Evolutionary conservation across 2,888 invertebrate genomes (phyloP).

Genomic region (Tuta absoluta): DNA sequence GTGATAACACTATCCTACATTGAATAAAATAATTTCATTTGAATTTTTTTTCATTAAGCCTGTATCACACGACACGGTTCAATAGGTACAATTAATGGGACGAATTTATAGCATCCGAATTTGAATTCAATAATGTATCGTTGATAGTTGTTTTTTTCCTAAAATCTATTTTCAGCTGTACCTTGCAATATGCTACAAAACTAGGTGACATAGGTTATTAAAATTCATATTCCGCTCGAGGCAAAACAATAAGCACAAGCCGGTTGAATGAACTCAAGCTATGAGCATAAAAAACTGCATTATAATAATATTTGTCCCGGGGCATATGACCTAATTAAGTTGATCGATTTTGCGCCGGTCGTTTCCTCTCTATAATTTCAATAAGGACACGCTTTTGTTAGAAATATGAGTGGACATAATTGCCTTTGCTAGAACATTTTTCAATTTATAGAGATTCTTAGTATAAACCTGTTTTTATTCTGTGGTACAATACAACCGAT

Average conservation of each 20-base stretch:
- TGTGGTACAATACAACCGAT: too few relatives aligned
- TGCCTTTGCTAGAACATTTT: too few relatives aligned
- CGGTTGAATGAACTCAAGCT: neutral
- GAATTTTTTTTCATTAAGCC: too few relatives aligned
- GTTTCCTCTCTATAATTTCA: neutral
- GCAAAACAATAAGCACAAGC: neutral
- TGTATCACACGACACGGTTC: too few relatives aligned
- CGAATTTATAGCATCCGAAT: too few relatives aligned
- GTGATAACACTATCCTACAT: too few relatives aligned
- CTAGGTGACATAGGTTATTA: neutral
- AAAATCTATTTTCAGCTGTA: neutral
- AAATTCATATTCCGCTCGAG: constrained; percentile 2
- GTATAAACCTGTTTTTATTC: too few relatives aligned
- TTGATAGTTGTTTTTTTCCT: too few relatives aligned
- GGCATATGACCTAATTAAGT: neutral
- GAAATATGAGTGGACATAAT: neutral
- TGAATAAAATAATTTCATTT: too few relatives aligned
- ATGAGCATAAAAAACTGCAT: neutral
- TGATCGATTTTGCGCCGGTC: neutral
- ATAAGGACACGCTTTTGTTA: neutral
- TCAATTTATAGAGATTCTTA: too few relatives aligned
- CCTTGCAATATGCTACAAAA: neutral
- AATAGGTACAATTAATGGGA: too few relatives aligned
- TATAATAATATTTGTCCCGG: neutral
- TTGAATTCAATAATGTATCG: too few relatives aligned